Evolutionary conservation across 2,888 invertebrate species (phyloP), one percentile per base, ranked within the genome.

Genomic region (Penaeus monodon): DNA sequence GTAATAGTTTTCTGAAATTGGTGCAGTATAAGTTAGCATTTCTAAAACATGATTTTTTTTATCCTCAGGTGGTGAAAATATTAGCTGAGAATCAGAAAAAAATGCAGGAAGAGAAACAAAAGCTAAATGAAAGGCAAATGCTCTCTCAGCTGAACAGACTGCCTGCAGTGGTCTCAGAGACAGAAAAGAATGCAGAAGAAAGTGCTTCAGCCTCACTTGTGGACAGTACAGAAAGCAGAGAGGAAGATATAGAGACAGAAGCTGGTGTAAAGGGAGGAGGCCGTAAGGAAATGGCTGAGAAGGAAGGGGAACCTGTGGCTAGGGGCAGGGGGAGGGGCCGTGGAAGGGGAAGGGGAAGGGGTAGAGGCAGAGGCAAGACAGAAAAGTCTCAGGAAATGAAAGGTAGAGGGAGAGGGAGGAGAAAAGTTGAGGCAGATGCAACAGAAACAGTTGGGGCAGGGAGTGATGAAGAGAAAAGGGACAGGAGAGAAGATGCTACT

Each of bases 1-100:
- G 57, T 1, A 24, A 22, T 1, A 70, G 20, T 3, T 14, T 70
- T 27, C 33, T 27, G 70, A 14, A 33, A 20, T 70, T 20, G 17
- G 29, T 70, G 70, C 24, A 70, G 70, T 70, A 14, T 17, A 22
- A n/a, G 74, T 22, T 73, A 24, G 17, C 20, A 73, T 24, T 7
- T 73, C 1, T 29, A 38, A 38, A 78, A 33, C 27, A 38, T 78
- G 1, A 12, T 17, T 14, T 70, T 49, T 64, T 82, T 38, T 66
- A 44, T 81, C 68, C 64, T 20, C 91, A 92, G 88, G 91, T 92
- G 14, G 92, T 92, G 85, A 91, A 92, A 82, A 92, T 92, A 57
- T 90, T 91, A 77, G 92, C 91, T 12, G 92, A 92, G 86, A 92
- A 92, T 90, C 91, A 91, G 84, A 91, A 92, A 90, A 91, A 91